These are phyloP conservation scores for Ammodramus savannarum DNA, from an alignment of 2,113 vertebrate species.

Conservation along the genomic window DNA sequence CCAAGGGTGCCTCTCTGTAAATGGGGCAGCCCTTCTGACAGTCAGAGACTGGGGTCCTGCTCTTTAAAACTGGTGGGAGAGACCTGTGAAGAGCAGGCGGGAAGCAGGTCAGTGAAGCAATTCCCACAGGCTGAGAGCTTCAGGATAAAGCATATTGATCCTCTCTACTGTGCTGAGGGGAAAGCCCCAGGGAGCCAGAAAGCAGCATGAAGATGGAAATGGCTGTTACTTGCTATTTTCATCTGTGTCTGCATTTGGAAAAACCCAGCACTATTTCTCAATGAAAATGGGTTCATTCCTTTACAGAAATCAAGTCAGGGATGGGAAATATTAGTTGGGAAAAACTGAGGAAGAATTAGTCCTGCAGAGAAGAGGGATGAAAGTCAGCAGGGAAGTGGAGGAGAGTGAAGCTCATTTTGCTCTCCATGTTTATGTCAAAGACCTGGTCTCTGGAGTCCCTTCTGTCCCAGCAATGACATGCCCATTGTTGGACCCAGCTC, in stretches of 20 bases:
- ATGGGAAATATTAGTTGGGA: background rate
- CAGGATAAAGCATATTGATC: background rate
- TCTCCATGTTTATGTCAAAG: background rate
- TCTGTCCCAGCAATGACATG: background rate
- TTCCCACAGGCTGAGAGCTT: background rate
- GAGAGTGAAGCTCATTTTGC: background rate
- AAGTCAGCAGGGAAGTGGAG: background rate
- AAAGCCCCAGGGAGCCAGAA: background rate
- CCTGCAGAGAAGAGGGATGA: background rate
- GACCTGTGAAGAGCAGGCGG: background rate
- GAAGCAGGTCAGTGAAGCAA: background rate
- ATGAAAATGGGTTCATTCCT: background rate
- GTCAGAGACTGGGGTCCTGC: background rate
- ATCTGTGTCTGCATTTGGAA: background rate
- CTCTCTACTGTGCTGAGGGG: background rate
- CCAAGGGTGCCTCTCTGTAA: background rate
- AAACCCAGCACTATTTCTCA: rapidly evolving
- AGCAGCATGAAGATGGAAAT: background rate
- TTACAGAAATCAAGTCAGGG: background rate
- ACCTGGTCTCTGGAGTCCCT: background rate
- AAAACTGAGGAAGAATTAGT: background rate
- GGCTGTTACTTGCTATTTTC: background rate
- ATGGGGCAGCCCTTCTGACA: background rate
- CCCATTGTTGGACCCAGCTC: background rate
- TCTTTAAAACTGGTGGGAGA: background rate